Evolutionary conservation across 2,888 invertebrate species (phyloP).

Genomic region (Pristionchus mayeri): DNA sequence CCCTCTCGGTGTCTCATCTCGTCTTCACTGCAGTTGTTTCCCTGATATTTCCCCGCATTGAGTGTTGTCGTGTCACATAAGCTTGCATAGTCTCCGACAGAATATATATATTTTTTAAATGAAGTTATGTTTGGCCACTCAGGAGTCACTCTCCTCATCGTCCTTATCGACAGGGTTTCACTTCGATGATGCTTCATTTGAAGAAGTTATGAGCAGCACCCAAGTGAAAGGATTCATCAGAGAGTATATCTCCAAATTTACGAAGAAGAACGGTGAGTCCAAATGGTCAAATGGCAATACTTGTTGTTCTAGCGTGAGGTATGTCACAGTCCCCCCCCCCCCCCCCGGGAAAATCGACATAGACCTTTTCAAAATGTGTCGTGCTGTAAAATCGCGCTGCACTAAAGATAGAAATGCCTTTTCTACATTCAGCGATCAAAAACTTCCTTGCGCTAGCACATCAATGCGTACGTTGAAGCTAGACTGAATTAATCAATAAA

Average conservation of each 20-base stretch:
- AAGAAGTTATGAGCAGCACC: not conserved
- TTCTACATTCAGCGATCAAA: no score
- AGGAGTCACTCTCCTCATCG: constrained; percentile 23
- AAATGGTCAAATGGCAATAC: not conserved
- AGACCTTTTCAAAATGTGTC: no score
- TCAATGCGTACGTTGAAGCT: no score
- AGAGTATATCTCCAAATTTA: constrained; percentile 32
- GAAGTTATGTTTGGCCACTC: not conserved
- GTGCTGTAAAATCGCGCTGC: no score
- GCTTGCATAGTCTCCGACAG: not conserved
- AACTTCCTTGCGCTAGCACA: no score
- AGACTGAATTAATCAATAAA: no score
- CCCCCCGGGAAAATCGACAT: no score
- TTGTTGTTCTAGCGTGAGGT: not conserved
- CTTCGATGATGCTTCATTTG: constrained; percentile 37
- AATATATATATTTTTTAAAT: not conserved
- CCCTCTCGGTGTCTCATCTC: constrained; percentile 27
- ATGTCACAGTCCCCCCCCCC: no score
- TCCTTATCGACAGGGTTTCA: constrained; percentile 6
- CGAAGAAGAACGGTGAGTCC: not conserved
- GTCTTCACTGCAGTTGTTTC: not conserved
- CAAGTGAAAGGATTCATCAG: constrained; percentile 16
- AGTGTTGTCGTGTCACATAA: no score
- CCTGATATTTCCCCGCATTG: not conserved
- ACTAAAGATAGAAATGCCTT: no score